These are phyloP conservation scores for Melolontha melolontha DNA, from an alignment of 2,888 invertebrate genomes.

Conservation along the genomic window DNA sequence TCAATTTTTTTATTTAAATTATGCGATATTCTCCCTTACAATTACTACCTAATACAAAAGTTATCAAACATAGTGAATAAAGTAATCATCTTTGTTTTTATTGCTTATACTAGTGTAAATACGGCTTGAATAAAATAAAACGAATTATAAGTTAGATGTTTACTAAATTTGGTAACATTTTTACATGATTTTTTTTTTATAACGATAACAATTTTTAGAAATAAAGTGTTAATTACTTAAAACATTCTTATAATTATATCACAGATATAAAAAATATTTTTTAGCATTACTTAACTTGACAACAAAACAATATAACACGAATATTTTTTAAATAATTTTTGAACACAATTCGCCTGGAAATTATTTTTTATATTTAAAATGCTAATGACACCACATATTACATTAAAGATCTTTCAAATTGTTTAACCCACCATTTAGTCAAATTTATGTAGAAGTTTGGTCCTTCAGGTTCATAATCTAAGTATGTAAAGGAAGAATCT, in stretches of 20 bases:
- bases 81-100: no score
- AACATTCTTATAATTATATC: slow-evolving; percentile 31
- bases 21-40: no score
- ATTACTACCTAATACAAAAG: no score
- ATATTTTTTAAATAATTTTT: no score
- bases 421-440: slow-evolving; percentile 72
- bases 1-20: background rate
- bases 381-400: background rate
- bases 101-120: no score
- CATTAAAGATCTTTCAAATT: slow-evolving; percentile 59
- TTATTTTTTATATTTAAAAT: no score
- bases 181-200: no score
- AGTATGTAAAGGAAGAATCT: slow-evolving; percentile 64
- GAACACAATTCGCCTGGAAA: background rate
- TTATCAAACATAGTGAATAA: no score
- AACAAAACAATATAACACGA: slow-evolving; percentile 9
- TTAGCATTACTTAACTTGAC: slow-evolving; percentile 5
- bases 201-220: no score
- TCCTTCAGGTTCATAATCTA: slow-evolving; percentile 73
- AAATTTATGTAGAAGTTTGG: slow-evolving; percentile 74
- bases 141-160: no score
- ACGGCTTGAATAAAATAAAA: no score
- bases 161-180: no score
- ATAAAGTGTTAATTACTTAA: background rate
- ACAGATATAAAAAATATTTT: slow-evolving; percentile 28